These are phyloP conservation scores for Drosophila equinoxialis DNA, from an alignment of 1,140 invertebrate genomes.

Conservation along the genomic window DNA sequence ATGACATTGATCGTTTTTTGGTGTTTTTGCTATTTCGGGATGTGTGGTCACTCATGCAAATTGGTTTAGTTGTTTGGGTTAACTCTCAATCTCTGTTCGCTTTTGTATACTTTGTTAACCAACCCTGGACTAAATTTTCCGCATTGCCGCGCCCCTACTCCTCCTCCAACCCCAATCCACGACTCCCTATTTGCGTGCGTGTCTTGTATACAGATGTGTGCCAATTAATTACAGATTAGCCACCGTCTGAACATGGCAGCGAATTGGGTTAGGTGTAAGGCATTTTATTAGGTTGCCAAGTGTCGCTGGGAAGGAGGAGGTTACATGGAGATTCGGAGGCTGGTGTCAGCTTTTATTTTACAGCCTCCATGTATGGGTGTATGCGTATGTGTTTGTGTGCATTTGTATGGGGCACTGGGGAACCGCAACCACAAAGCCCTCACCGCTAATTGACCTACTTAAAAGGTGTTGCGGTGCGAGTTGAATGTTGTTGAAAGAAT, in stretches of 20 bases:
- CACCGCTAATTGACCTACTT: slow-evolving; percentile 66
- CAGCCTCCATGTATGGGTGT: background rate
- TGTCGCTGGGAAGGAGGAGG: slow-evolving; percentile 17
- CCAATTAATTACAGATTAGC: slow-evolving; percentile 78
- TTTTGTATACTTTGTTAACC: background rate
- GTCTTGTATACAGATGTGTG: slow-evolving; percentile 67
- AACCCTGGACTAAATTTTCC: background rate
- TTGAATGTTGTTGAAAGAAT: slow-evolving; percentile 9
- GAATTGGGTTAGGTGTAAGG: slow-evolving; percentile 1
- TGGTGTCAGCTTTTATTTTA: slow-evolving; percentile 29
- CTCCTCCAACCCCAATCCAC: background rate
- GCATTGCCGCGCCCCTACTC: background rate
- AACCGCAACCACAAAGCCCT: slow-evolving; percentile 15
- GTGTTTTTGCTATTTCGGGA: too few species aligned
- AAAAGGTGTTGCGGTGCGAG: slow-evolving; percentile 22
- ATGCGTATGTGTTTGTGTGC: background rate
- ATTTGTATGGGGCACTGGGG: background rate
- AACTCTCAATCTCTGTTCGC: background rate
- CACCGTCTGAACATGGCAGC: slow-evolving; percentile 43
- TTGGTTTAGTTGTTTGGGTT: background rate
- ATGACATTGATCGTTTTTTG: too few species aligned
- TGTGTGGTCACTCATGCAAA: background rate
- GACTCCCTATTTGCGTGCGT: slow-evolving; percentile 48
- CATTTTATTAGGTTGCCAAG: slow-evolving; percentile 60
- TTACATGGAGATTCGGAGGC: background rate